These are phyloP conservation scores for Apotomis betuletana DNA, from an alignment of 2,888 invertebrate species.

Conservation along the genomic window DNA sequence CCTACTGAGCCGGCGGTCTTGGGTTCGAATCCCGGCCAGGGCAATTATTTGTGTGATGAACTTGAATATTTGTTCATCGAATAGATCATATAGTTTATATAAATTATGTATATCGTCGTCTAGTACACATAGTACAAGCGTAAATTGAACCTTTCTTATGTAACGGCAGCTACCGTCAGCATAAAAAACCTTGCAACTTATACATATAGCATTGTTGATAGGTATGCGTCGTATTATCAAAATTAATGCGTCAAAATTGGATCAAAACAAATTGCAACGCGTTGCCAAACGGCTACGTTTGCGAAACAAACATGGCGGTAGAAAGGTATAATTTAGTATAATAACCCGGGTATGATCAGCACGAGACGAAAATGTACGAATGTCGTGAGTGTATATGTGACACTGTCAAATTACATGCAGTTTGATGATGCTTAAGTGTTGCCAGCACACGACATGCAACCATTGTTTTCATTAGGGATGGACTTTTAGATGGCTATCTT, in stretches of 20 bases:
- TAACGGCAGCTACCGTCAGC: too few relatives aligned
- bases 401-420: slow-evolving; percentile 39
- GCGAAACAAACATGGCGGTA: slow-evolving; percentile 48
- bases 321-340: slow-evolving; percentile 54
- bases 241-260: slow-evolving; percentile 20
- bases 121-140: too few relatives aligned
- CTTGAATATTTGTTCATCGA: too few relatives aligned
- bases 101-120: too few relatives aligned
- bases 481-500: not conserved
- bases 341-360: slow-evolving; percentile 59
- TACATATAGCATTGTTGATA: too few relatives aligned
- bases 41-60: too few relatives aligned
- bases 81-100: too few relatives aligned
- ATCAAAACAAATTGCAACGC: slow-evolving; percentile 12
- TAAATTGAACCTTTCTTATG: too few relatives aligned
- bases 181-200: too few relatives aligned
- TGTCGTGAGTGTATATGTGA: slow-evolving; percentile 49
- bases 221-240: not conserved
- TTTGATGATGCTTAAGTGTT: slow-evolving; percentile 38
- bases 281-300: slow-evolving; percentile 42
- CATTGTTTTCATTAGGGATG: slow-evolving; percentile 18
- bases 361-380: slow-evolving; percentile 50
- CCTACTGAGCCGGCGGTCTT: too few relatives aligned
- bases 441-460: slow-evolving; percentile 3
- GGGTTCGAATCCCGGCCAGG: too few relatives aligned